These are phyloP conservation scores for Gymnothorax reevesii DNA, from an alignment of 2,797 vertebrate genomes.

Conservation along the genomic window DNA sequence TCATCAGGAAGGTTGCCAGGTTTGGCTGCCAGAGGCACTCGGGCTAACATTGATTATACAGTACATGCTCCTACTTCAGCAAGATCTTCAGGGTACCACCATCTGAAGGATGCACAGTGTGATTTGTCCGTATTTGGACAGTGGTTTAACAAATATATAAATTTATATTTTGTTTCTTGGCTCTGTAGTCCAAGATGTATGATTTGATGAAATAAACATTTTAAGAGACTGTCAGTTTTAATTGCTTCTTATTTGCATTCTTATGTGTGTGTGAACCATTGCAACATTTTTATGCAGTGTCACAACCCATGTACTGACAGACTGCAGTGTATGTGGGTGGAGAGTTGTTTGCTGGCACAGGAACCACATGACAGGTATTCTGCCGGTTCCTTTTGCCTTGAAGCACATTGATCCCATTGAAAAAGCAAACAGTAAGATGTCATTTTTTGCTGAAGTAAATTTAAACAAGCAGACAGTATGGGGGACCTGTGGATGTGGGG, in stretches of 20 bases:
- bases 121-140: too few species aligned
- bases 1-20: not conserved
- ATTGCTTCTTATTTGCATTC: too few species aligned
- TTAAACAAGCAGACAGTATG: not conserved
- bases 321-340: not conserved
- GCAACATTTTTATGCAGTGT: too few species aligned
- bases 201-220: too few species aligned
- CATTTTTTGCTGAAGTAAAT: conserved; percentile 30
- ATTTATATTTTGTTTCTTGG: too few species aligned
- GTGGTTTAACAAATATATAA: too few species aligned
- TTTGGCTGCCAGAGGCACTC: not conserved
- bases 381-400: not conserved
- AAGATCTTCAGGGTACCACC: not conserved
- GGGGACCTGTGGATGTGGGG: not conserved
- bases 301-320: too few species aligned
- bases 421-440: conserved; percentile 41
- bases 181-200: too few species aligned
- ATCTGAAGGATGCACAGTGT: too few species aligned
- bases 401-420: not conserved
- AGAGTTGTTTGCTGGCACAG: not conserved
- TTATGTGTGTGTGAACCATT: too few species aligned
- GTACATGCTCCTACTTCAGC: not conserved
- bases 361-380: not conserved
- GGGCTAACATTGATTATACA: not conserved
- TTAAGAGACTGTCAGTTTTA: too few species aligned